Conservation (phyloP, 2,113 vertebrate genomes). For the Puffinus mauretanicus region DNA sequence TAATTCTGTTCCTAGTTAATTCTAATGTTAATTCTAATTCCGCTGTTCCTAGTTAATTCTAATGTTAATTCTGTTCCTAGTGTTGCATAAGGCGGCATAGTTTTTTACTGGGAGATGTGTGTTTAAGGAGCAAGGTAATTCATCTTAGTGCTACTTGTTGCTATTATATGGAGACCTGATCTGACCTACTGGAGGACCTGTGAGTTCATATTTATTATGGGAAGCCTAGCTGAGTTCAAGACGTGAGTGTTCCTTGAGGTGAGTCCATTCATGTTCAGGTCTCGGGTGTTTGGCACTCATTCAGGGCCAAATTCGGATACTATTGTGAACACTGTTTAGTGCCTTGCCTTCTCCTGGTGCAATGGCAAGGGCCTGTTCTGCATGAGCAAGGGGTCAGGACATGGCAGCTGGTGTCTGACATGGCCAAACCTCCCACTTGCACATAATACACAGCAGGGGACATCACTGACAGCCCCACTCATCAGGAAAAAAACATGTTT, state of each 20-base stretch:
- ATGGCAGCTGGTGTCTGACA: neutral
- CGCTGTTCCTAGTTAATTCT: neutral
- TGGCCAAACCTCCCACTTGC: neutral
- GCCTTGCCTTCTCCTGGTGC: neutral
- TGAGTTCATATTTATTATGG: neutral
- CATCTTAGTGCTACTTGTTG: neutral
- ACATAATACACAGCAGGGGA: neutral
- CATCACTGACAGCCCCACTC: neutral
- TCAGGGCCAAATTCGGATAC: neutral
- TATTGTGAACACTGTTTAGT: neutral
- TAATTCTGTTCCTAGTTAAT: neutral
- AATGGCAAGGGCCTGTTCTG: neutral
- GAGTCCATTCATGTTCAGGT: neutral
- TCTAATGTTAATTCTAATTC: too few species aligned
- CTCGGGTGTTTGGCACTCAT: rapidly evolving
- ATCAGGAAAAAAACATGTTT: neutral
- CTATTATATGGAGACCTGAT: neutral
- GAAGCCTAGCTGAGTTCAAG: neutral
- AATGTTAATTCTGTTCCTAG: neutral
- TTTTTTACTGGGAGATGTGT: neutral
- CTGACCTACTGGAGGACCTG: neutral
- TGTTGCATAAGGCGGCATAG: neutral
- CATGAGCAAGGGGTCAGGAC: neutral
- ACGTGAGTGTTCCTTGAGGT: neutral
- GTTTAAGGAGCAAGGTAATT: neutral